Evolutionary conservation across 2,888 invertebrate species (phyloP), one percentile per base, ranked within the genome.

Genomic region (Terebella lapidaria): DNA sequence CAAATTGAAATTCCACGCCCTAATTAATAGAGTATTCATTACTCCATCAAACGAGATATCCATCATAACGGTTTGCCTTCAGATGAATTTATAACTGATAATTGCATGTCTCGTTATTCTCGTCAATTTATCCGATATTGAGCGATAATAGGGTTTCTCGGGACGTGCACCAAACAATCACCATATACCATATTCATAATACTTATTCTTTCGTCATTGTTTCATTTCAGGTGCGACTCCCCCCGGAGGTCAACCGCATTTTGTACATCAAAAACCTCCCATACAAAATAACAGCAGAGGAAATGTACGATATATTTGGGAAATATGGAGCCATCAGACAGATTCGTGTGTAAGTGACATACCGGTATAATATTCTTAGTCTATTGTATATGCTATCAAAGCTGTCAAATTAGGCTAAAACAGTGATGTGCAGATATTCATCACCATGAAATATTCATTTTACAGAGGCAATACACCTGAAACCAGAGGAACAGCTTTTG

Each of bases 251-350:
- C 1, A 99, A 99, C 79, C 86, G 97, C 76, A 92, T 99, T 61
- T 83, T 99, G 2, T 99, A 96, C 78, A 89, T 99, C 10, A 86
- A 97, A 74, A 99, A 99, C 83, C 84, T 99, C 63, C 99, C 99
- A 0, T 99, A 97, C 77, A 99, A 99, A 85, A 99, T 99, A 71
- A 96, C 96, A 55, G 94, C 92, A 3, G 99, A 99, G 82, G 99
- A 99, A 87, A 99, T 99, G 97, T 99, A 99, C 79, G 99, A 99
- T 83, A 99, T 99, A 67, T 99, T 99, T 85, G 99, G 99, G 22
- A 99, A 99, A 84, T 99, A 97, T 83, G 99, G 99, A 71, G 97
- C 99, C 2, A 97, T 99, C 68, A 84, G 99, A 71, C 99, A 99
- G 83, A 99, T 99, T 64, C 85, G 99, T 83, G 92, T 96, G 94